phyloP scores from a whole-genome alignment of 2,113 vertebrate species.

The Hyperopisus bebe region DNA sequence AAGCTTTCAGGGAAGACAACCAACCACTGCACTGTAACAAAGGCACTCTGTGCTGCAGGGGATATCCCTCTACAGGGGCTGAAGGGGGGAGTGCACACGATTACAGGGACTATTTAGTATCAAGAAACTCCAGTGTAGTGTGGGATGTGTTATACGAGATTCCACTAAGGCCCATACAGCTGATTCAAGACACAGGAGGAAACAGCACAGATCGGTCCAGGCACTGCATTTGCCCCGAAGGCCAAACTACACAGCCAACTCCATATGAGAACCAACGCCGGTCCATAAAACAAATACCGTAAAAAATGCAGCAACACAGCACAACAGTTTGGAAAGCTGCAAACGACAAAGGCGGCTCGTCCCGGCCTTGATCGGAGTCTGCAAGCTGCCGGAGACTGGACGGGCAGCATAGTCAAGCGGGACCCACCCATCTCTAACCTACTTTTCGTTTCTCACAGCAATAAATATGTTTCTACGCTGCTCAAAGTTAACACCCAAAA shows the following conservation, averaged over 20 bases:
- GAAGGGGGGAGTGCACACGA: neutral
- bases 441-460: neutral
- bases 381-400: neutral
- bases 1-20: neutral
- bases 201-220: neutral
- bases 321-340: neutral
- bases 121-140: neutral
- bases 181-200: neutral
- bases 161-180: neutral
- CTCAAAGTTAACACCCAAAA: neutral
- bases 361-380: neutral
- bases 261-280: neutral
- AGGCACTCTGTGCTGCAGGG: neutral
- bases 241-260: neutral
- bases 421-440: conserved; percentile 2
- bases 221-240: neutral
- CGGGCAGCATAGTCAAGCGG: neutral
- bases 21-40: neutral
- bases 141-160: neutral
- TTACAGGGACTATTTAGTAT: neutral
- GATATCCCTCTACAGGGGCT: neutral
- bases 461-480: neutral
- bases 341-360: neutral
- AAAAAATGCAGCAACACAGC: neutral
- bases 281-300: neutral